Percentiles rank a stretch among this genome's conserved stretches.
phyloP scores from a whole-genome alignment of 2,888 invertebrate species.

The Volucella inanis region DNA sequence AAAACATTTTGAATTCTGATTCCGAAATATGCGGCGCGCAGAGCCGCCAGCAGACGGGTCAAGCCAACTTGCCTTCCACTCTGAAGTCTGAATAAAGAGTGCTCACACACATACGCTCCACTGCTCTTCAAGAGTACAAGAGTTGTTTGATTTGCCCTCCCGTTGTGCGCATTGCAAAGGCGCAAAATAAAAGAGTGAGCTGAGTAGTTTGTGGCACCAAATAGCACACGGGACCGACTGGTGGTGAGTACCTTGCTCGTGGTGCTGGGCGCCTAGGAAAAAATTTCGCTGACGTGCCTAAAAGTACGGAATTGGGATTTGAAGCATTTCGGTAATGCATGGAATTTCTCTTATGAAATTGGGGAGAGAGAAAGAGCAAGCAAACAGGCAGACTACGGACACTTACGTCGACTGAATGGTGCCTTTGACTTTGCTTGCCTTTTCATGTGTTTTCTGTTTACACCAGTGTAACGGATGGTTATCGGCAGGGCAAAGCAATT shows the following conservation, averaged over 20 bases:
- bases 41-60: constrained; percentile 11
- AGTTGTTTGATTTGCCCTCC: constrained; percentile 7
- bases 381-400: neutral
- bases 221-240: constrained; percentile 7
- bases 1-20: constrained; percentile 79
- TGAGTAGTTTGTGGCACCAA: constrained; percentile 4
- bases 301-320: constrained; percentile 78
- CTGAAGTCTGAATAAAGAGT: constrained; percentile 57
- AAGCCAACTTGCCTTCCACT: constrained; percentile 35
- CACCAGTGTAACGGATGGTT: no score
- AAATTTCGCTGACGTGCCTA: constrained; percentile 79
- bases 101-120: neutral
- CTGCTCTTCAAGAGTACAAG: constrained; percentile 36
- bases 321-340: constrained; percentile 77
- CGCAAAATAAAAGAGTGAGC: constrained; percentile 60
- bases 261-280: constrained; percentile 75
- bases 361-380: constrained; percentile 63
- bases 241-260: neutral
- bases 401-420: neutral
- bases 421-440: neutral
- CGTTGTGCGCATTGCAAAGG: constrained; percentile 5
- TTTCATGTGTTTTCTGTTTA: no score
- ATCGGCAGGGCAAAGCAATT: no score
- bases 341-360: constrained; percentile 73
- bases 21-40: constrained; percentile 76